phyloP scores from a whole-genome alignment of 1,140 invertebrate genomes.

The Bombus pascuorum region DNA sequence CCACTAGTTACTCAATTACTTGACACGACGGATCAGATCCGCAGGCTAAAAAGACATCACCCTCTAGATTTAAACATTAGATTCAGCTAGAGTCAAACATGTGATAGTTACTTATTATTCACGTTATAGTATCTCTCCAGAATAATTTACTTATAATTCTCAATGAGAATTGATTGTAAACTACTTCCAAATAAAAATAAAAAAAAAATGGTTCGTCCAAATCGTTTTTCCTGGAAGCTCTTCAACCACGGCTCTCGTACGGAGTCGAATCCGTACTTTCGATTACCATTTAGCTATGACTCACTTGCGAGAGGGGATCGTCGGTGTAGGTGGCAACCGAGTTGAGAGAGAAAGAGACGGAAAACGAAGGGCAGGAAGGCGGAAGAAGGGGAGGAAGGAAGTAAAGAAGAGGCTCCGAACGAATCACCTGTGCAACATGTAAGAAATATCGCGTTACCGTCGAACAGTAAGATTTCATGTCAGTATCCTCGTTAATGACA shows the following conservation, averaged over 20 bases:
- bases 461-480: conserved; percentile 46
- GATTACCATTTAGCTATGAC: conserved; percentile 29
- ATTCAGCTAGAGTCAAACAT: no score
- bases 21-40: no score
- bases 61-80: no score
- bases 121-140: no score
- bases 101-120: no score
- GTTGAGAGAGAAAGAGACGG: neutral
- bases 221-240: neutral
- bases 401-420: conserved; percentile 14
- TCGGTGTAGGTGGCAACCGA: conserved; percentile 26
- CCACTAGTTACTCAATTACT: no score
- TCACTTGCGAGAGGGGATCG: conserved; percentile 17
- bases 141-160: no score
- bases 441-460: conserved; percentile 43
- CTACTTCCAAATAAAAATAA: no score
- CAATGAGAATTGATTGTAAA: no score
- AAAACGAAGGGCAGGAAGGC: neutral
- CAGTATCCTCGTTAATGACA: conserved; percentile 21
- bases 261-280: conserved; percentile 20
- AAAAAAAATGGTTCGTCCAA: neutral
- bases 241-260: neutral
- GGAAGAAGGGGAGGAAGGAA: conserved; percentile 1
- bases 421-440: conserved; percentile 26
- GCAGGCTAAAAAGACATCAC: no score